These are phyloP conservation scores for Conomelus anceps DNA, from an alignment of 2,888 invertebrate species.

Conservation along the genomic window DNA sequence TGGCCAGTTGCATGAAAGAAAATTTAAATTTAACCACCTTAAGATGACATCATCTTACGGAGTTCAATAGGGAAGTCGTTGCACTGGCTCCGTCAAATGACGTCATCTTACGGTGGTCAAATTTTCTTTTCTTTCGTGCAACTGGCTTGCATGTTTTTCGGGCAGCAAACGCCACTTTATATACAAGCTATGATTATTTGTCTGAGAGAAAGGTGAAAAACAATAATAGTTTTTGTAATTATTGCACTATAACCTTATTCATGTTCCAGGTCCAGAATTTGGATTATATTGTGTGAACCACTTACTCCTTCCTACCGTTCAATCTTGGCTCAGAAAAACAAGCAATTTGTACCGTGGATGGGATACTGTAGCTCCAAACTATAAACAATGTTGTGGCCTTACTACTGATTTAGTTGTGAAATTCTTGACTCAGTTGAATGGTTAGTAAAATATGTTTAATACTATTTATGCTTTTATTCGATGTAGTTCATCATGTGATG, in stretches of 20 bases:
- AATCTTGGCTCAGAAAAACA: constrained; percentile 77
- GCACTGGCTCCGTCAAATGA: no score
- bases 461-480: neutral
- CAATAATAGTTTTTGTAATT: neutral
- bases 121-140: no score
- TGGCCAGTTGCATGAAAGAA: no score
- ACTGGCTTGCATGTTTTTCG: no score
- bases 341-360: constrained; percentile 60
- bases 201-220: no score
- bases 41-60: no score
- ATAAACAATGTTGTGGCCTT: constrained; percentile 90
- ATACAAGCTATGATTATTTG: no score
- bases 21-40: no score
- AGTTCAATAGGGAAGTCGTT: no score
- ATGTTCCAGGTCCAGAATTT: constrained; percentile 69
- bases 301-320: constrained; percentile 82
- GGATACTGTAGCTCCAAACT: constrained; percentile 76
- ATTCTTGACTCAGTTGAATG: constrained; percentile 68
- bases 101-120: no score
- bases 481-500: neutral
- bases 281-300: constrained; percentile 90
- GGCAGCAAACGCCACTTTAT: no score
- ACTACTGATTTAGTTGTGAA: constrained; percentile 86
- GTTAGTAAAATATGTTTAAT: constrained; percentile 43
- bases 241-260: no score